Base-by-base conservation (phyloP, 2,113 vertebrate genomes). In the Sterrhoptilus dennistouni region DNA sequence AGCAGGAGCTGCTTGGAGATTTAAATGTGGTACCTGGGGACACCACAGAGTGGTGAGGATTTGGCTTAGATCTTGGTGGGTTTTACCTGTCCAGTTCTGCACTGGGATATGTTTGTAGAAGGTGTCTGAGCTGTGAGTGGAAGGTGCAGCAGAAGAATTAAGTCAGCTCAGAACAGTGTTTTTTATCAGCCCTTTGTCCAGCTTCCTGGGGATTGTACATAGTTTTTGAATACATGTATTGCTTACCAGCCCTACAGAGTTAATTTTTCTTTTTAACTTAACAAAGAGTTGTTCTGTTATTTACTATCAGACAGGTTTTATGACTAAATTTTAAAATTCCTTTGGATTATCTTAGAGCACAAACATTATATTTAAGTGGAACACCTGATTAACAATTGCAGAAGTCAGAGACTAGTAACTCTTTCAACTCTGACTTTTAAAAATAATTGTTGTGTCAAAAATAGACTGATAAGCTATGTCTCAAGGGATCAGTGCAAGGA, bases 401-500 rank as follows among this genome's bases (percentile, higher is more conserved):
- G 38, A 40, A 17, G 10, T 63, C 31, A 77, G 36, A 88, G 87
- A 50, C 16, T 9, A 69, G 12, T 28, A 80, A 72, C 36, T 65
- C 33, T 85, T 71, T 36, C 50, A 65, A 45, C 7, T 81, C 50
- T 20, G 29, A 23, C 3, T 59, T 49, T 60, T 20, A 36, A 9
- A 19, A 56, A 56, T 75, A 69, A 35, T 59, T 9, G 14, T 40
- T 93, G 56, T 94, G 40, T 92, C 84, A 95, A 94, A 89, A 95
- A 95, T 78, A 96, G 70, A 56, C 74, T 79, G 72, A 94, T 96
- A 94, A 96, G 11, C 57, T 87, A 54, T 29, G 22, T 33, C 77
- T 54, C 59, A 40, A 63, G 50, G 74, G 54, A 69, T 45, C 61
- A 44, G 68, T 9, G 59, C 31, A 74, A 35, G 29, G 75, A 95